Base-by-base conservation (phyloP, 2,113 vertebrate genomes). In the Chaetura pelagica region DNA sequence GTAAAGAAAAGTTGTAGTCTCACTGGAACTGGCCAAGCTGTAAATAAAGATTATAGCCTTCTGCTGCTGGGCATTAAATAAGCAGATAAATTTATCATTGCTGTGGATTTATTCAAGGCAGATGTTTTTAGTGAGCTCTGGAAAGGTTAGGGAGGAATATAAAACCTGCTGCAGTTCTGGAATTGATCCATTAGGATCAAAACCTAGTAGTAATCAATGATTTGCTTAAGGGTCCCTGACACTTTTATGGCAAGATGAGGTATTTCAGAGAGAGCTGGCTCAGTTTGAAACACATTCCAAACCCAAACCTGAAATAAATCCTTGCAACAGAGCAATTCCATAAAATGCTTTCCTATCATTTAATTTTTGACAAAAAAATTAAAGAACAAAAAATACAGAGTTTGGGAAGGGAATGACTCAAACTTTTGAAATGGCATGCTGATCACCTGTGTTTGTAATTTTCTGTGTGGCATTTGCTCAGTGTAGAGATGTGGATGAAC, bases 131-230 rank as follows among this genome's bases (percentile, higher is more conserved):
- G 66, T 82, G 89, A 95, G 80, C 46, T 92, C 90, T 96, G 91
- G 78, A 93, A 95, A 93, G 79, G 52, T 86, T 96, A 74, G 49
- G n/a, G 67, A 92, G 86, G 79, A 91, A 95, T 89, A 93, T 95
- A 97, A 97, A 97, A 97, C 87, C 94, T 97, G 94, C 94, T 97
- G 78, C 94, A 97, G 91, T 96, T 97, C 90, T 97, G 97, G 96
- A 97, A 94, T 78, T 89, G 93, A 90, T 96, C 97, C 95, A 96
- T 87, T 86, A 90, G 94, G 91, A 97, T 95, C 94, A 96, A 96
- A 95, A 94, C 79, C 66, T 87, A 76, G 89, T 87, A 76, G 89
- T 96, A 95, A 95, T 84, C 82, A 82, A 86, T 90, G 79, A 89
- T 94, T 97, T 46, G n/a, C 96, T 96, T 97, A 94, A 95, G 88